Conservation (phyloP, 1,140 invertebrate species). For the Lordiphosa mommai region DNA sequence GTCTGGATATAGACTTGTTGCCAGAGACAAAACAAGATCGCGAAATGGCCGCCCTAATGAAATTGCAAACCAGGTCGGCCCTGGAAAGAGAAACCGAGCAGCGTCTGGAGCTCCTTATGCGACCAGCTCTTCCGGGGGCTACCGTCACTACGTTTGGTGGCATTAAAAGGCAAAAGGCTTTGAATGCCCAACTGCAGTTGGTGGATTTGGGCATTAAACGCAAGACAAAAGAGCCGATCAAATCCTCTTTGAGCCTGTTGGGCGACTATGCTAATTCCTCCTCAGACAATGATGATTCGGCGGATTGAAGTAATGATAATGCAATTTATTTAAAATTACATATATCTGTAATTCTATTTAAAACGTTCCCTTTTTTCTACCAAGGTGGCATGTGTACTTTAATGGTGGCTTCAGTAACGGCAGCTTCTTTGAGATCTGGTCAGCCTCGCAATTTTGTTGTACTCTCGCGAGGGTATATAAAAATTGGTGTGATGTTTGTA, state of each 20-base stretch:
- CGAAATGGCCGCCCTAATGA: constrained; percentile 88
- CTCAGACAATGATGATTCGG: constrained; percentile 24
- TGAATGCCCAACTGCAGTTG: constrained; percentile 68
- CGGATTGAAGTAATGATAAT: neutral
- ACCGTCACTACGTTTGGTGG: constrained; percentile 82
- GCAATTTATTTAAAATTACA: constrained; percentile 1
- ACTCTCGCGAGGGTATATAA: no score
- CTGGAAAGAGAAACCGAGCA: constrained; percentile 79
- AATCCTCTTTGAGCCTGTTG: constrained; percentile 39
- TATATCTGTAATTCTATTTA: constrained; percentile 3
- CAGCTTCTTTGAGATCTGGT: no score
- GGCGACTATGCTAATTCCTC: constrained; percentile 52
- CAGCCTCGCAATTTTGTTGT: no score
- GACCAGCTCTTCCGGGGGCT: constrained; percentile 82
- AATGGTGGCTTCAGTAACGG: no score
- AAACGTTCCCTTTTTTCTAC: neutral
- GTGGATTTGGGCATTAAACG: constrained; percentile 72
- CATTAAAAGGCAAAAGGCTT: constrained; percentile 81
- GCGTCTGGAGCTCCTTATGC: constrained; percentile 81
- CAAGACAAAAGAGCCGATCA: constrained; percentile 2
- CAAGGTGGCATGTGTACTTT: no score
- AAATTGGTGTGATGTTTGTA: no score
- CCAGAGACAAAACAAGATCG: constrained; percentile 90
- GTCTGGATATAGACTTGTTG: constrained; percentile 88
- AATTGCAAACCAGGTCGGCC: constrained; percentile 83